phyloP scores from a whole-genome alignment of 2,888 invertebrate species.

The Pyrrhosoma nymphula region DNA sequence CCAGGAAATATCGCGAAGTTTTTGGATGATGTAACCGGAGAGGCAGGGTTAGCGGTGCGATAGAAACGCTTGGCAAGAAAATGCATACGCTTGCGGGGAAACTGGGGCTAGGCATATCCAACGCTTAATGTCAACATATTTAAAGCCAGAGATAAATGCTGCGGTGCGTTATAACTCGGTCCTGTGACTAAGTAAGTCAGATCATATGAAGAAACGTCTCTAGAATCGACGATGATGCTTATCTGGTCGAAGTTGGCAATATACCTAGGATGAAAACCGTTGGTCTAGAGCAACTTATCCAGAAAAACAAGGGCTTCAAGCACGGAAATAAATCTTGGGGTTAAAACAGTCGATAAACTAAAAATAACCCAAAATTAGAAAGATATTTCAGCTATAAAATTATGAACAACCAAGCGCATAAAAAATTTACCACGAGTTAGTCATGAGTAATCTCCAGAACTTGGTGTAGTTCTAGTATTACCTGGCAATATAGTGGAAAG shows the following conservation, averaged over 20 bases:
- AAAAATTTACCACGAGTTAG: no score
- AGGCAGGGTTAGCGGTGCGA: not conserved
- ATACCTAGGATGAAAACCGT: not conserved
- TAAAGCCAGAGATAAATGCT: not conserved
- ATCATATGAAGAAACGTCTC: not conserved
- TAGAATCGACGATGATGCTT: not conserved
- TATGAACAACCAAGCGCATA: no score
- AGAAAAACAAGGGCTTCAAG: not conserved
- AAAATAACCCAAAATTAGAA: not conserved
- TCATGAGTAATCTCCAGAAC: no score
- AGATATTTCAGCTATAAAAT: no score
- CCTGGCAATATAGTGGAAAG: no score
- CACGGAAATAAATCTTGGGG: not conserved
- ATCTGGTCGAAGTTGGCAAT: not conserved
- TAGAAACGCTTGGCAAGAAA: not conserved
- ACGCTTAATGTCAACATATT: not conserved
- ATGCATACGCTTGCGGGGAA: not conserved
- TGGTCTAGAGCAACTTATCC: not conserved
- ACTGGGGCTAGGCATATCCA: not conserved
- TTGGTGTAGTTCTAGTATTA: no score
- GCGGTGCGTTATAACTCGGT: not conserved
- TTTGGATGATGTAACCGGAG: not conserved
- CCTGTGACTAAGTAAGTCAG: not conserved
- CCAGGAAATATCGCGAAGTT: not conserved
- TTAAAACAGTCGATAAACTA: not conserved